These are phyloP conservation scores for Andrena bicolor DNA, from an alignment of 2,888 invertebrate species.

Conservation along the genomic window DNA sequence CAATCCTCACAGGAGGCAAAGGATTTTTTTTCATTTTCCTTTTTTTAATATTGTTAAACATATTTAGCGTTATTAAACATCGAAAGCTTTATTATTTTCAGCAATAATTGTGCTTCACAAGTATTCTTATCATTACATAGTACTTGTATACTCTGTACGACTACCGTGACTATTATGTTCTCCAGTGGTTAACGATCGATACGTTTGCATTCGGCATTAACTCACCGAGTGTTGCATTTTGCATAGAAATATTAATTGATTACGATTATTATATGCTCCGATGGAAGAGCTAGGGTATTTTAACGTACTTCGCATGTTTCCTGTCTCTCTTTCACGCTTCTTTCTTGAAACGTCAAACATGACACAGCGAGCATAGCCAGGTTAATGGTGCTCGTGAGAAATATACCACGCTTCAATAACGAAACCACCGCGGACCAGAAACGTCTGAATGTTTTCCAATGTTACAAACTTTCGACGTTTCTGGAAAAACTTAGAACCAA, in stretches of 20 bases:
- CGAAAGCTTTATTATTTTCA: background rate
- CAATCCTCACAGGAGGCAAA: conserved; percentile 95
- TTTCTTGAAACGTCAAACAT: background rate
- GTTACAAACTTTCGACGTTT: background rate
- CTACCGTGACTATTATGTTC: background rate
- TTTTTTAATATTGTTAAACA: background rate
- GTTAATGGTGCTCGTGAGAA: background rate
- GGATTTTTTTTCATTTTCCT: conserved; percentile 53
- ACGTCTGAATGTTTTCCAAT: background rate
- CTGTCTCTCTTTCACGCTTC: background rate
- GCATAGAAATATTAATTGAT: background rate
- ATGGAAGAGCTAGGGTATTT: background rate
- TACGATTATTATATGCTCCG: background rate
- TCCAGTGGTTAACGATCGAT: background rate
- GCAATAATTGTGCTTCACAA: background rate
- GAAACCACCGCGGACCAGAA: background rate
- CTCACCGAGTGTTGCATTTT: too few relatives aligned
- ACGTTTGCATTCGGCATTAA: background rate
- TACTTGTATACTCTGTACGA: background rate
- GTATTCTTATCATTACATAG: background rate
- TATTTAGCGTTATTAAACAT: background rate
- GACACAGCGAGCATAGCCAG: background rate
- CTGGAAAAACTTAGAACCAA: background rate
- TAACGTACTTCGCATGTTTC: background rate
- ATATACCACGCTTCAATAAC: background rate